These are phyloP conservation scores for Sialis fuliginosa DNA, from an alignment of 2,888 invertebrate genomes.

Conservation along the genomic window DNA sequence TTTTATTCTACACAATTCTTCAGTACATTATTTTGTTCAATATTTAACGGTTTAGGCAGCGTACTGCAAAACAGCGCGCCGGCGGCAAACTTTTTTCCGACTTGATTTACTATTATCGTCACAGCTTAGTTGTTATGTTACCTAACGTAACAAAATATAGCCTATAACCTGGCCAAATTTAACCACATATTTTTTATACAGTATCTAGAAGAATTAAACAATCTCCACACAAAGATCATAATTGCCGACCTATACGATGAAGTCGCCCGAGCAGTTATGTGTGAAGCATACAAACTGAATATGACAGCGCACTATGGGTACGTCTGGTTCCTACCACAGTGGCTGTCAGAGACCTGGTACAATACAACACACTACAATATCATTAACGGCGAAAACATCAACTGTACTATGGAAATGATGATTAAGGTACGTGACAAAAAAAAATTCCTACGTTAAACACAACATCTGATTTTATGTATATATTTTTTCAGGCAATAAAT, in stretches of 20 bases:
- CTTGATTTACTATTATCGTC: too few relatives aligned
- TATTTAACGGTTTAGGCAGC: too few relatives aligned
- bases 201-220: conserved; percentile 46
- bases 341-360: conserved; percentile 46
- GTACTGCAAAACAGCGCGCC: too few relatives aligned
- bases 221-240: conserved; percentile 52
- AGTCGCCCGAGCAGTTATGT: conserved; percentile 58
- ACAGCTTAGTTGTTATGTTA: too few relatives aligned
- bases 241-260: conserved; percentile 64
- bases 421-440: conserved; percentile 22
- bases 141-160: too few relatives aligned
- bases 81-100: too few relatives aligned
- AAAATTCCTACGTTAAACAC: too few relatives aligned
- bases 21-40: too few relatives aligned
- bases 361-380: conserved; percentile 33
- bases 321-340: conserved; percentile 73
- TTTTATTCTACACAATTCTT: too few relatives aligned
- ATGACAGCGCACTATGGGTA: conserved; percentile 56
- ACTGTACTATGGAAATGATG: conserved; percentile 45
- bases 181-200: conserved; percentile 20
- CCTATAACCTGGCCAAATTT: background rate
- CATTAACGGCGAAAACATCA: conserved; percentile 25
- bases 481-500: conserved; percentile 36
- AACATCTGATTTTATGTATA: background rate
- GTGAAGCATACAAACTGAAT: conserved; percentile 53